phyloP scores from a whole-genome alignment of 2,888 invertebrate genomes.

The Apodemia duryi region DNA sequence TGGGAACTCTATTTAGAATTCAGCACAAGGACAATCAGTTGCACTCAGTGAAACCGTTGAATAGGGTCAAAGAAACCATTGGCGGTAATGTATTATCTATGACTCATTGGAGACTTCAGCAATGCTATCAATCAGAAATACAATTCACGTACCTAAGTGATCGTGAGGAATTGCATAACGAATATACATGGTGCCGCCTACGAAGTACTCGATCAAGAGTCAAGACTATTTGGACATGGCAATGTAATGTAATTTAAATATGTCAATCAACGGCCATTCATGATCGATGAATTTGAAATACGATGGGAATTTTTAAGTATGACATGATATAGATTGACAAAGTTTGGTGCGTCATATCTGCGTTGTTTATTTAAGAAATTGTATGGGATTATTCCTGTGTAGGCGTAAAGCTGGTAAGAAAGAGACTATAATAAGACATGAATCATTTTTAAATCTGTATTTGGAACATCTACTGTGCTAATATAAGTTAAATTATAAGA shows the following conservation, averaged over 20 bases:
- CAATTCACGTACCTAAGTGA: constrained; percentile 55
- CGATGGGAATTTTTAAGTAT: constrained; percentile 24
- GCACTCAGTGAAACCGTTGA: constrained; percentile 60
- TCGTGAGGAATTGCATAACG: constrained; percentile 47
- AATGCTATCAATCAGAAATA: constrained; percentile 53
- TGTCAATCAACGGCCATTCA: constrained; percentile 37
- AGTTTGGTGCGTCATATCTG: not conserved
- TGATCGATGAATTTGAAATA: constrained; percentile 25
- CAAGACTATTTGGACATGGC: constrained; percentile 47
- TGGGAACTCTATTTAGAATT: constrained; percentile 59
- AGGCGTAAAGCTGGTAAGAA: no score
- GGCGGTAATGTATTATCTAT: constrained; percentile 58
- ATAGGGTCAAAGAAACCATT: constrained; percentile 71
- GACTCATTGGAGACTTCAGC: constrained; percentile 62
- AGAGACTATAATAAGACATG: no score
- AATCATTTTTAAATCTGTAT: no score
- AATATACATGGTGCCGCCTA: constrained; percentile 63
- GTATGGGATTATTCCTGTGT: no score
- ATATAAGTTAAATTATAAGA: no score
- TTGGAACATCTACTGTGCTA: no score
- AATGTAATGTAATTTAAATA: constrained; percentile 39
- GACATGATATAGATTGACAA: not conserved
- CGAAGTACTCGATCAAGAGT: constrained; percentile 45
- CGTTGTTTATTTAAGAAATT: not conserved
- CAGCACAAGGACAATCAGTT: constrained; percentile 65